A percentile compares a stretch with the other conserved stretches of the same genome.
phyloP scores from a whole-genome alignment of 2,113 vertebrate genomes.

The Engystomops pustulosus region DNA sequence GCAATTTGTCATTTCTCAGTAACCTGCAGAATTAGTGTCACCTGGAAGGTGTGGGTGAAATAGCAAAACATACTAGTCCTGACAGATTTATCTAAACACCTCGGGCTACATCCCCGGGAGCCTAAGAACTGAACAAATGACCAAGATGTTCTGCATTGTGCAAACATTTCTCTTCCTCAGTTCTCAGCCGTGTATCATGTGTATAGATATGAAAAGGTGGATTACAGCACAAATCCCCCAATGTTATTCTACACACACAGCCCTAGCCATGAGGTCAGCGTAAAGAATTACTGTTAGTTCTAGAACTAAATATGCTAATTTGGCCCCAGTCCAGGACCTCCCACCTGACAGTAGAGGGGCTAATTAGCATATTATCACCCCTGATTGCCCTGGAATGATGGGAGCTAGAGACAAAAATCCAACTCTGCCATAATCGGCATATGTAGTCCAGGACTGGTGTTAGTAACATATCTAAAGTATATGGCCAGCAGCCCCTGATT shows the following conservation, averaged over 20 bases:
- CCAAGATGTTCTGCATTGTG: conserved; percentile 3
- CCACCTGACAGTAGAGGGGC: no score
- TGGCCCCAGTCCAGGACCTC: no score
- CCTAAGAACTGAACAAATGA: background rate
- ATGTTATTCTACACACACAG: background rate
- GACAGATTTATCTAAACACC: conserved; percentile 30
- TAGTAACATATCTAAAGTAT: no score
- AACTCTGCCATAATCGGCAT: no score
- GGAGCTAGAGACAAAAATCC: no score
- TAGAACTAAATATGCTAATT: no score
- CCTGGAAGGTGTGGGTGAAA: conserved; percentile 40
- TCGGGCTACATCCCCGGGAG: background rate
- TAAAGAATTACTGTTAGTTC: no score
- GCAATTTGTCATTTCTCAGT: conserved; percentile 26
- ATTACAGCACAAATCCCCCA: background rate
- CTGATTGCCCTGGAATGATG: no score
- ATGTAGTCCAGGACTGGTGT: no score
- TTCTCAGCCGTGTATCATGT: background rate
- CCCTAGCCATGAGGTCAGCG: background rate
- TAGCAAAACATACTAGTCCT: conserved; percentile 34
- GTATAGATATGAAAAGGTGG: background rate
- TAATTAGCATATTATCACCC: no score
- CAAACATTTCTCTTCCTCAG: conserved; percentile 17
- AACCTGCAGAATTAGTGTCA: conserved; percentile 11
- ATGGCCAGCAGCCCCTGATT: no score